These are phyloP conservation scores for Muscicapa comitata DNA, from an alignment of 2,797 vertebrate species.

Conservation along the genomic window DNA sequence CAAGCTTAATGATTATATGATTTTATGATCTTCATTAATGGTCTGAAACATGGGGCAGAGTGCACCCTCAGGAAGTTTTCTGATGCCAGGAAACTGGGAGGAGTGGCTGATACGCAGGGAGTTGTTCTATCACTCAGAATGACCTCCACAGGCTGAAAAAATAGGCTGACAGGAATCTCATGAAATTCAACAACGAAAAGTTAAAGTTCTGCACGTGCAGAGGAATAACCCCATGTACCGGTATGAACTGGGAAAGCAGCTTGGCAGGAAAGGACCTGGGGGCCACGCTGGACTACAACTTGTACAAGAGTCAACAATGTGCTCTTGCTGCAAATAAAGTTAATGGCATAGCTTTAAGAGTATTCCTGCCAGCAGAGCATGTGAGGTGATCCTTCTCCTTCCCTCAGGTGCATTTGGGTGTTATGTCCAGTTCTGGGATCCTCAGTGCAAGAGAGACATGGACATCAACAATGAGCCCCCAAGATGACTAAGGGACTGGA, in stretches of 20 bases:
- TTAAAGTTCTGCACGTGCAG: background rate
- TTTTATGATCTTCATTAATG: background rate
- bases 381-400: background rate
- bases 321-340: background rate
- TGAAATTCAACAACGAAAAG: background rate
- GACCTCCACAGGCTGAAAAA: background rate
- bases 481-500: background rate
- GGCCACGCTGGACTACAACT: accelerated
- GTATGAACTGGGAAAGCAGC: background rate
- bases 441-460: background rate
- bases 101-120: background rate
- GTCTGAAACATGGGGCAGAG: background rate
- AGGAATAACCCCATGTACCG: accelerated
- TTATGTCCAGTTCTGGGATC: background rate
- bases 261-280: background rate
- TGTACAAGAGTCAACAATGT: background rate
- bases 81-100: background rate
- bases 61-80: background rate
- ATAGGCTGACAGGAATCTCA: background rate
- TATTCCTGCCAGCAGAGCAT: background rate
- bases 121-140: background rate
- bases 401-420: background rate
- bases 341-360: background rate
- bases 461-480: background rate
- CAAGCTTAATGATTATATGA: background rate